Conservation (phyloP, 2,113 vertebrate genomes). For the Dasyprocta punctata region DNA sequence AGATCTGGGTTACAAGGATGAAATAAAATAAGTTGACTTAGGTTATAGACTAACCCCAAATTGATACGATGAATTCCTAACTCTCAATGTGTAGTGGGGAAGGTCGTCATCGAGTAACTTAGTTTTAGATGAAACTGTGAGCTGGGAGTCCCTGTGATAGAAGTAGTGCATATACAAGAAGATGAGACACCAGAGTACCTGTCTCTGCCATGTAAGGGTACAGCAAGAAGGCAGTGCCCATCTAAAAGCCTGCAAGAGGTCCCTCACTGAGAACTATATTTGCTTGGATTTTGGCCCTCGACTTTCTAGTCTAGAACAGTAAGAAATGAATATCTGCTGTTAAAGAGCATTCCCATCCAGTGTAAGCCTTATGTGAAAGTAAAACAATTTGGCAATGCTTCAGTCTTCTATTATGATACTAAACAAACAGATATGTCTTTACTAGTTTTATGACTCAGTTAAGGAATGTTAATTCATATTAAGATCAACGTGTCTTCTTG, state of each 20-base stretch:
- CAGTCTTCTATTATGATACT: neutral
- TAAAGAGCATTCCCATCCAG: neutral
- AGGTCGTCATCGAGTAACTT: neutral
- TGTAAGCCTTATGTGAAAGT: neutral
- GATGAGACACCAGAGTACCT: neutral
- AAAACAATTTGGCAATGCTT: neutral
- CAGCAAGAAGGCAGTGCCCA: accelerated
- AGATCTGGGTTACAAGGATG: slow-evolving; percentile 53
- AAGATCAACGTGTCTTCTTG: neutral
- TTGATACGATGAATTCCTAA: neutral
- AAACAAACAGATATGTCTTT: slow-evolving; percentile 1
- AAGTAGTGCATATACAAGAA: neutral
- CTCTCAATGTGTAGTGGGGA: neutral
- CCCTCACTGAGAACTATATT: neutral
- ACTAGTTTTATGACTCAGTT: neutral
- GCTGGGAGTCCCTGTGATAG: neutral
- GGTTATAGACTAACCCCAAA: neutral
- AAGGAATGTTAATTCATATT: neutral
- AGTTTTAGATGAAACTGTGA: neutral
- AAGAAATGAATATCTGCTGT: neutral
- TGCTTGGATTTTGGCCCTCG: neutral
- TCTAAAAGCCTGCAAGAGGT: neutral
- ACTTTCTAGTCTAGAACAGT: neutral
- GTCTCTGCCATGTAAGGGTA: neutral
- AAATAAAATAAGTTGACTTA: slow-evolving; percentile 76